Evolutionary conservation across 2,797 vertebrate species (phyloP).

Genomic region (Tiaroga cobitis): DNA sequence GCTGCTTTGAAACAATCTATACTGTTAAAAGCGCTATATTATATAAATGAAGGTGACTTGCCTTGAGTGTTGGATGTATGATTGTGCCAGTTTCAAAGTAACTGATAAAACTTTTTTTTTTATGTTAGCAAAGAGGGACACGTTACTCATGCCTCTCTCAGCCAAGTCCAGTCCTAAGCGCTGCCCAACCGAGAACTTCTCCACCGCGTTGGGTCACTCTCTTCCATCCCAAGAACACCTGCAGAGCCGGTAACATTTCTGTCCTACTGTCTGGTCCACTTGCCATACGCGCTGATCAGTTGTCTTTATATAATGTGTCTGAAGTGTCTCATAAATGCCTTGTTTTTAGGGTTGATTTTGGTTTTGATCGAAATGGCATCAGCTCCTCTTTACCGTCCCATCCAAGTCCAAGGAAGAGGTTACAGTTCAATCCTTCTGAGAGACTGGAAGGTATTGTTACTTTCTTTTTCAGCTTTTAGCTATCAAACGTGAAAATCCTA

Average conservation of each 20-base stretch:
- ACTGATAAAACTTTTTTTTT: constrained; percentile 13
- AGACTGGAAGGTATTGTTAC: constrained; percentile 59
- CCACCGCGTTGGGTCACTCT: constrained; percentile 88
- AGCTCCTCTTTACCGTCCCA: constrained; percentile 71
- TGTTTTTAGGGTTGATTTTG: constrained; percentile 78
- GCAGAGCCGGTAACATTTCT: constrained; percentile 52
- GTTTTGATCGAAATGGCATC: constrained; percentile 80
- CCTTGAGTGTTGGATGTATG: not conserved
- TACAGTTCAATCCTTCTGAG: constrained; percentile 82
- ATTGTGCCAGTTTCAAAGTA: not conserved
- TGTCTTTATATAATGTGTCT: not conserved
- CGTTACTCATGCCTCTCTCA: constrained; percentile 83
- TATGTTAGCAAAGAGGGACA: constrained; percentile 87
- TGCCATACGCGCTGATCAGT: not conserved
- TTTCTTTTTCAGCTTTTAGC: not conserved
- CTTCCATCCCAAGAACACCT: constrained; percentile 75
- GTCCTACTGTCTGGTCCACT: not conserved
- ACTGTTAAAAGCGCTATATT: too few relatives aligned
- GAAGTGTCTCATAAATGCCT: not conserved
- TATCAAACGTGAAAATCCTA: not conserved
- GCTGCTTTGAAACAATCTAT: too few relatives aligned
- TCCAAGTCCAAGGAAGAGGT: constrained; percentile 82
- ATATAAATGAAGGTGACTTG: too few relatives aligned
- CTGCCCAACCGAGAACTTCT: constrained; percentile 92
- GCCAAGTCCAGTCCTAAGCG: constrained; percentile 94